Base-by-base conservation (phyloP, 1,140 invertebrate genomes). In the Aphelinus atriplicis region DNA sequence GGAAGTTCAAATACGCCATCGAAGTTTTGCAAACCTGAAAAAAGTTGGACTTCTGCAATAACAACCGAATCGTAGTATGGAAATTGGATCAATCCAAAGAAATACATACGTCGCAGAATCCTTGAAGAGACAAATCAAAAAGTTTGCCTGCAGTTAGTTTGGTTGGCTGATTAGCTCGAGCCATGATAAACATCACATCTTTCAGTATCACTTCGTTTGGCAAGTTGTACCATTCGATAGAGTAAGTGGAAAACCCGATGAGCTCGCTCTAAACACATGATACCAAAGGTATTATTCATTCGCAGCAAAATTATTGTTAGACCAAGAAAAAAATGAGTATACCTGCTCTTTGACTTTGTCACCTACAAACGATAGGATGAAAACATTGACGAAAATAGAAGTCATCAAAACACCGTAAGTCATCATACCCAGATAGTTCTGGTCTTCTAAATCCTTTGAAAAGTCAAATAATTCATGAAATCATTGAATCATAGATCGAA, bases 331-430 rank as follows among this genome's bases (percentile, higher is more conserved):
- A 53, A 6, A 53, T 53, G 51, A 4, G 51, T 9, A 26, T 79
- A 86, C 83, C 80, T 83, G 80, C 76, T 84, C 78, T 69, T 80
- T 85, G 0, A 86, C 76, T 43, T 82, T 77, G 69, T 85, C 84
- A 7, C 84, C 84, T 42, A 85, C 81, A 47, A 79, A 84, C 1
- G 84, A 82, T 55, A 85, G 73, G 53, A 85, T 85, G 53, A 80
- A 85, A 43, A 84, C 81, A 45, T 84, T 84, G 0, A 84, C 80
- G 68, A 81, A 82, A 46, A 82, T 84, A 1, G 83, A 84, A 0
- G 74, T 83, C 83, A 84, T 84, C 47, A 84, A 26, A 45, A 85
- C 64, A 0, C 76, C 78, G 75, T 87, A 85, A 1, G 85, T 86
- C 46, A 74, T 47, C 56, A 80, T 81, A 47, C 79, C 80, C 3